phyloP scores from a whole-genome alignment of 2,113 vertebrate genomes.

The Sardina pilchardus region DNA sequence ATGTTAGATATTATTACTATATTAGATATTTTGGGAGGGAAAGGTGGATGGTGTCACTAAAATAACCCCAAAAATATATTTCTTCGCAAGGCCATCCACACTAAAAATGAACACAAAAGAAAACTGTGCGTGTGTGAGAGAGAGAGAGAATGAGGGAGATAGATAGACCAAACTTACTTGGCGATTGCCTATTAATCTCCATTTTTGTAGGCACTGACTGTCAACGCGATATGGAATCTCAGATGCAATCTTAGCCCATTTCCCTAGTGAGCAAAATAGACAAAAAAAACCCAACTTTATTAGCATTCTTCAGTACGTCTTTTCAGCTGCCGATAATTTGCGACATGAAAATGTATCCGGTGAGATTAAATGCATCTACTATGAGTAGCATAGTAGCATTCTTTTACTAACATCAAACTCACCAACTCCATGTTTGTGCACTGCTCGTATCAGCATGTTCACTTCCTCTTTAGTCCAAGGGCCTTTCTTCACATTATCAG shows the following conservation, averaged over 20 bases:
- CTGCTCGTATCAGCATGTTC: conserved; percentile 69
- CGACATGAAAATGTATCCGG: no score
- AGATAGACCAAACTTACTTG: conserved; percentile 23
- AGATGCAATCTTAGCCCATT: conserved; percentile 84
- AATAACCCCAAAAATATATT: no score
- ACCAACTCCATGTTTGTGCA: conserved; percentile 86
- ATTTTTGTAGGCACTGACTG: conserved; percentile 84
- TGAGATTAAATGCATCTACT: no score
- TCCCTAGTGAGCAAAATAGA: conserved; percentile 68
- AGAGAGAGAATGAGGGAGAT: not conserved
- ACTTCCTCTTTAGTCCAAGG: conserved; percentile 78
- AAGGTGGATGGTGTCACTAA: no score
- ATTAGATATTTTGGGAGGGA: no score
- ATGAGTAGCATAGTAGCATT: no score
- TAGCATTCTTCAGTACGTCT: not conserved
- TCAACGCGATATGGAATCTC: conserved; percentile 81
- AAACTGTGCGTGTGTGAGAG: not conserved
- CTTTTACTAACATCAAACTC: conserved; percentile 40
- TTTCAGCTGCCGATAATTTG: not conserved
- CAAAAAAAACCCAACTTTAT: not conserved
- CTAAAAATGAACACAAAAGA: no score
- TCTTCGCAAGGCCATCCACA: no score
- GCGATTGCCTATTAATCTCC: conserved; percentile 69
- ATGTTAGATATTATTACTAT: no score
- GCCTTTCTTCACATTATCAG: conserved; percentile 77